Percentiles rank a stretch among this genome's conserved stretches.
Evolutionary conservation across 2,888 invertebrate genomes (phyloP).

Genomic region (Polyommatus icarus): DNA sequence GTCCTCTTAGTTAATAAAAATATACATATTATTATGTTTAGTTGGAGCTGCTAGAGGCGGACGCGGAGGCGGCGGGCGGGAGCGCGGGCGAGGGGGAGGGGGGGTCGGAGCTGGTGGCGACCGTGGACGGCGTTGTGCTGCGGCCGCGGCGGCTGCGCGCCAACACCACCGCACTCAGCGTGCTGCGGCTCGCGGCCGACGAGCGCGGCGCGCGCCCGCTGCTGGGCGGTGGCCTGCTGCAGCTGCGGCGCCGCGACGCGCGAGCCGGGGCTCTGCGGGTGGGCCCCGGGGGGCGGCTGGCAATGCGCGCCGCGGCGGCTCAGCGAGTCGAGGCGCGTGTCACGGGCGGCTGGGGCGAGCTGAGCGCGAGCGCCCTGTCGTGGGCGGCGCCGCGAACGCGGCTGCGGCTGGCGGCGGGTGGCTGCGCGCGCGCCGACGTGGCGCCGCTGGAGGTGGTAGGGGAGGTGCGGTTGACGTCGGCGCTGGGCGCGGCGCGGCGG

Average conservation of each 20-base stretch:
- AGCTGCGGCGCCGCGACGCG: constrained; percentile 38
- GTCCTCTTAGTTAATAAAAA: too few species aligned
- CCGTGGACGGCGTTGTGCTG: constrained; percentile 43
- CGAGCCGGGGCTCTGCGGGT: constrained; percentile 44
- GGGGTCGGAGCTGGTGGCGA: background rate
- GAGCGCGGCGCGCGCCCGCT: constrained; percentile 39
- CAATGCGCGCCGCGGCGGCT: constrained; percentile 41
- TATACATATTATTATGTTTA: background rate
- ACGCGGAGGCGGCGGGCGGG: background rate
- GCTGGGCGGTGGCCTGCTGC: constrained; percentile 43
- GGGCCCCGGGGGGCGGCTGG: constrained; percentile 48
- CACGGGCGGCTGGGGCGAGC: constrained; percentile 36
- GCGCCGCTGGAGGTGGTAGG: constrained; percentile 39
- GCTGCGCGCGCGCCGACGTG: constrained; percentile 59
- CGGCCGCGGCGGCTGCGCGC: constrained; percentile 62
- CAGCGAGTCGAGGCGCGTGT: constrained; percentile 39
- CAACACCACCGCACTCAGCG: constrained; percentile 58
- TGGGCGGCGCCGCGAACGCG: constrained; percentile 48
- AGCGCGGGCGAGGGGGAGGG: background rate
- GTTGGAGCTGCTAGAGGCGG: background rate
- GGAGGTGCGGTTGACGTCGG: constrained; percentile 34
- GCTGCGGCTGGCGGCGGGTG: constrained; percentile 51
- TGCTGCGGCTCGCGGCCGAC: constrained; percentile 39
- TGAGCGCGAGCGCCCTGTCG: constrained; percentile 39
- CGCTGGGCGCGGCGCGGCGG: constrained; percentile 33